These are phyloP conservation scores for Cairina moschata DNA, from an alignment of 2,113 vertebrate species.

Conservation along the genomic window DNA sequence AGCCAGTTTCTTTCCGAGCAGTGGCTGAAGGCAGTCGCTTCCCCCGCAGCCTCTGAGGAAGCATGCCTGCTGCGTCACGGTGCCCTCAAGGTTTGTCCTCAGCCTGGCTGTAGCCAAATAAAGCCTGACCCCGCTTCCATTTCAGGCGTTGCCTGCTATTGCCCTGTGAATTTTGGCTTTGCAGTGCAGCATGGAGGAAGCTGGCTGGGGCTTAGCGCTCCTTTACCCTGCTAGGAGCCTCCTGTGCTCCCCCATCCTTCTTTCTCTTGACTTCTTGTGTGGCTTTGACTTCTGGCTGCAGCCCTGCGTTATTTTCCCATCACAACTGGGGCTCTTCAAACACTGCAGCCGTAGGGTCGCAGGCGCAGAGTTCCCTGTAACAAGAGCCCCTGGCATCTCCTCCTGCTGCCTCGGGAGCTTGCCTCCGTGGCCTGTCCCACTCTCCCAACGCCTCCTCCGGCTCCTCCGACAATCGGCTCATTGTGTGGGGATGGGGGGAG, in stretches of 20 bases:
- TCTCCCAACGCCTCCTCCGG: conserved; percentile 29
- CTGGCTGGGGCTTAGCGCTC: conserved; percentile 3
- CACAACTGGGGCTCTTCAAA: conserved; percentile 56
- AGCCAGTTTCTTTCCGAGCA: not conserved
- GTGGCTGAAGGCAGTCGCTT: not conserved
- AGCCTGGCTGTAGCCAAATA: conserved; percentile 7
- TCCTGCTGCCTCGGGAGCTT: conserved; percentile 31
- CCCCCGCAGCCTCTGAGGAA: not conserved
- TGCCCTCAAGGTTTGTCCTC: conserved; percentile 16
- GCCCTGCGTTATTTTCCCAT: conserved; percentile 30
- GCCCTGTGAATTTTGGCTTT: conserved; percentile 27
- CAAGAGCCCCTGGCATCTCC: conserved; percentile 33
- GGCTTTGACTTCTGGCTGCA: conserved; percentile 42
- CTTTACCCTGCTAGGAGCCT: conserved; percentile 2
- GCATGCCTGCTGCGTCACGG: not conserved
- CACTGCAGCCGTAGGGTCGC: conserved; percentile 57
- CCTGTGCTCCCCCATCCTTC: not conserved
- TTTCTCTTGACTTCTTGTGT: conserved; percentile 9
- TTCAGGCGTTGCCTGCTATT: not conserved
- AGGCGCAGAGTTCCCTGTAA: conserved; percentile 40
- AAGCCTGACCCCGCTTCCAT: conserved; percentile 18
- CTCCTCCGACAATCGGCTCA: conserved; percentile 66
- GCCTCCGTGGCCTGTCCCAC: conserved; percentile 32
- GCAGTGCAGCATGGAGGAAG: not conserved
- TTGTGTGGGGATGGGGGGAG: conserved; percentile 63